Conservation (phyloP, 2,888 invertebrate genomes). For the Drosophila vallismaia region DNA sequence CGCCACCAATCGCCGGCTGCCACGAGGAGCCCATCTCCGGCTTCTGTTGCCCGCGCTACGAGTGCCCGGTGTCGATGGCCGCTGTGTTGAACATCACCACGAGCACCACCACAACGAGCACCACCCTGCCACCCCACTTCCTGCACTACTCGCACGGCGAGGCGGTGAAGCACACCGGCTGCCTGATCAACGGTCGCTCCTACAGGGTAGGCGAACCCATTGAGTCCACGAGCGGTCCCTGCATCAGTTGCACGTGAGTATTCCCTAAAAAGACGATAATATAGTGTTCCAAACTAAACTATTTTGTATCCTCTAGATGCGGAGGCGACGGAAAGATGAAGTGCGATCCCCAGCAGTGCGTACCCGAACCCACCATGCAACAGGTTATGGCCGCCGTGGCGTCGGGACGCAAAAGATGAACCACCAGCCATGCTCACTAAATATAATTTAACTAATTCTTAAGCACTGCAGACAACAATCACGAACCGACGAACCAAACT, state of each 20-base stretch:
- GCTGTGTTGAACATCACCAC: slow-evolving; percentile 92
- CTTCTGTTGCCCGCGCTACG: slow-evolving; percentile 97
- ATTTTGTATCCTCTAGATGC: slow-evolving; percentile 86
- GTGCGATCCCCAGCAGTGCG: slow-evolving; percentile 95
- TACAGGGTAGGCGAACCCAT: slow-evolving; percentile 94
- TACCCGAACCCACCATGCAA: slow-evolving; percentile 94
- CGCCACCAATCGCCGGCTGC: slow-evolving; percentile 95
- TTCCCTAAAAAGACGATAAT: neutral
- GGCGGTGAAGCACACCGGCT: slow-evolving; percentile 88
- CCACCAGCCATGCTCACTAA: slow-evolving; percentile 81
- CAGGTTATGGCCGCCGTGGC: slow-evolving; percentile 95
- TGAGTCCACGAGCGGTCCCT: slow-evolving; percentile 94
- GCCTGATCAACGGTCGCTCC: slow-evolving; percentile 93
- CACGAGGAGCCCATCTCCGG: slow-evolving; percentile 96
- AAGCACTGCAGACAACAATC: slow-evolving; percentile 78
- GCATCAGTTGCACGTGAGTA: slow-evolving; percentile 97
- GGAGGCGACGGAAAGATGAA: slow-evolving; percentile 97
- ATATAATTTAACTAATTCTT: slow-evolving; percentile 81
- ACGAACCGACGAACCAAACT: slow-evolving; percentile 54
- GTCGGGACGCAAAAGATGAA: slow-evolving; percentile 88
- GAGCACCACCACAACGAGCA: slow-evolving; percentile 94
- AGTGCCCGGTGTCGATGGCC: slow-evolving; percentile 95
- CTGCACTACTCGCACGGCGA: slow-evolving; percentile 91
- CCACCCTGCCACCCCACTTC: slow-evolving; percentile 93
- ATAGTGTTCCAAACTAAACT: neutral